Base-by-base conservation (phyloP, 1,140 invertebrate species). In the Drosophila fuyamai region DNA sequence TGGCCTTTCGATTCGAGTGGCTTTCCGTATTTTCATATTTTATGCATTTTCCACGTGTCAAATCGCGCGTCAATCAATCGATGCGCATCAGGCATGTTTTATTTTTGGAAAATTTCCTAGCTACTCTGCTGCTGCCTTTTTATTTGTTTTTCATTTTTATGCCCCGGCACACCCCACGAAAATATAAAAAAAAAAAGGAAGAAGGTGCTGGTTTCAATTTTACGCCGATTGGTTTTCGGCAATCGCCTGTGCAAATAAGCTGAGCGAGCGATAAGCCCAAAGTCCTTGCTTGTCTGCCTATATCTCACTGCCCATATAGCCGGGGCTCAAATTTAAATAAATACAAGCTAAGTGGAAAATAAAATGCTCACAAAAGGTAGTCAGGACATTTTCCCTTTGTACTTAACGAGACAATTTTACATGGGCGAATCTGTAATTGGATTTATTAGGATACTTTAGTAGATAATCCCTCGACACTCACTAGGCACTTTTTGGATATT, bases 201-300 rank as follows among this genome's bases (percentile, higher is more conserved):
- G 0, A 43, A 58, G 79, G 74, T 85, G 74, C 78, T 88, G 89
- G 88, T 91, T 91, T 88, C 84, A 91, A 91, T 91, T 91, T 91
- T 91, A 91, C 89, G 89, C 89, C 79, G 75, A 91, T 91, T 91
- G 89, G 84, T 91, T 91, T 91, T 91, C 73, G 81, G 79, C 88
- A 91, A 84, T 91, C 89, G 89, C 89, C 89, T 91, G 89, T 91
- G 89, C 89, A 91, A 91, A 91, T 91, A 91, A 83, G 88, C 89
- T 76, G 66, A 71, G 81, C 72, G 43, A 76, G 88, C 77, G 88
- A 91, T 91, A 91, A 91, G 88, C 88, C 76, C 72, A 68, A 55
- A 70, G 66, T 57, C 55, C 81, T 54, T 43, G 18, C 58, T 59
- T 29, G 50, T 53, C 71, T 46, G 55, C 27, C 51, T 38, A 41